Evolutionary conservation across 2,113 vertebrate genomes (phyloP).

Genomic region (Phyllopteryx taeniolatus): DNA sequence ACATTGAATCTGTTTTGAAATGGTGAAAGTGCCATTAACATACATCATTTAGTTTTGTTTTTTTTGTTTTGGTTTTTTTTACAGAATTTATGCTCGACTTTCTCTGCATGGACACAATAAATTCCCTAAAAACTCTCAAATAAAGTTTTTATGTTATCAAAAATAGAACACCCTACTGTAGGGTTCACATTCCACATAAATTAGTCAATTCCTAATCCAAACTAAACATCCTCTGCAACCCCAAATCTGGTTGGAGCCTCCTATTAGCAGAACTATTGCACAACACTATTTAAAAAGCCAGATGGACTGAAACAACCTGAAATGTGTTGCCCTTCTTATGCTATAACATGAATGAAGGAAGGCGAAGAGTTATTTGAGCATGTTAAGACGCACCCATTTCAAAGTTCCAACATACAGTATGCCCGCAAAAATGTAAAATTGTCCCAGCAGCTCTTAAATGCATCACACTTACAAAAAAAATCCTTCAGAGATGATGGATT

Average conservation of each 20-base stretch:
- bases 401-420: not conserved
- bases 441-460: not conserved
- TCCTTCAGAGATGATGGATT: conserved; percentile 36
- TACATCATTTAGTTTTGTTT: not conserved
- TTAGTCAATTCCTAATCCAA: conserved; percentile 18
- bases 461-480: conserved; percentile 31
- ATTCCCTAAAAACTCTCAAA: not conserved
- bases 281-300: conserved; percentile 24
- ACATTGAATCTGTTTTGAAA: not conserved
- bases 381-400: not conserved
- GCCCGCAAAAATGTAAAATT: not conserved
- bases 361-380: not conserved
- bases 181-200: not conserved
- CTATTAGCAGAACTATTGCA: conserved; percentile 17
- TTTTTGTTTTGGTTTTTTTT: not conserved
- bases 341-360: conserved; percentile 24
- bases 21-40: not conserved
- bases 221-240: conserved; percentile 21
- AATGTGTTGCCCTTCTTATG: conserved; percentile 12
- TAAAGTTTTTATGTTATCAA: not conserved
- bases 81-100: not conserved
- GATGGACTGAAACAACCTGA: conserved; percentile 21
- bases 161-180: not conserved
- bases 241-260: conserved; percentile 12
- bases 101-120: not conserved